Evolutionary conservation across 2,797 vertebrate species (phyloP).

Genomic region (Acanthis flammea): DNA sequence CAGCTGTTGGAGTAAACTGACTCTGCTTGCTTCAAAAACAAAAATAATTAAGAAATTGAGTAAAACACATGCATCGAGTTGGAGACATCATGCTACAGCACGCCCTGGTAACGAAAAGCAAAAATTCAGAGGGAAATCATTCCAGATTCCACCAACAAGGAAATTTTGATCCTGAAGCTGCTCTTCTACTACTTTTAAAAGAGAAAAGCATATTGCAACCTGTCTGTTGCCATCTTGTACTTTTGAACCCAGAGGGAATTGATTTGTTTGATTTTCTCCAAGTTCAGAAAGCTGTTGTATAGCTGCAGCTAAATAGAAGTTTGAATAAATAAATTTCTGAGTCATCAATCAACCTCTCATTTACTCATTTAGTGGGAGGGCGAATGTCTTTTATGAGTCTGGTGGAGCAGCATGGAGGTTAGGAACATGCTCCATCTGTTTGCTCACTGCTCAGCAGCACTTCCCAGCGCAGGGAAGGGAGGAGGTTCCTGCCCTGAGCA

Average conservation of each 20-base stretch:
- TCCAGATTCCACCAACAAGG: not conserved
- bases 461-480: not conserved
- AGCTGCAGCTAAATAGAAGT: not conserved
- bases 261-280: not conserved
- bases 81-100: not conserved
- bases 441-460: not conserved
- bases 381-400: not conserved
- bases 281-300: not conserved
- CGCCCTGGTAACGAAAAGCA: not conserved
- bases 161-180: not conserved
- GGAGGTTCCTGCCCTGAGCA: not conserved
- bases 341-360: slow-evolving; percentile 32
- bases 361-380: slow-evolving; percentile 23
- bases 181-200: not conserved
- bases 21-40: not conserved
- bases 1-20: not conserved
- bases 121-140: not conserved
- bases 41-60: not conserved
- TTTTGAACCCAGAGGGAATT: not conserved
- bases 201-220: not conserved
- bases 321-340: slow-evolving; percentile 21
- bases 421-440: not conserved
- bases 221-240: not conserved
- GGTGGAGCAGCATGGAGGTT: not conserved
- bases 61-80: not conserved